Base-by-base conservation (phyloP, 1,140 invertebrate genomes). In the Procambarus virginalis region DNA sequence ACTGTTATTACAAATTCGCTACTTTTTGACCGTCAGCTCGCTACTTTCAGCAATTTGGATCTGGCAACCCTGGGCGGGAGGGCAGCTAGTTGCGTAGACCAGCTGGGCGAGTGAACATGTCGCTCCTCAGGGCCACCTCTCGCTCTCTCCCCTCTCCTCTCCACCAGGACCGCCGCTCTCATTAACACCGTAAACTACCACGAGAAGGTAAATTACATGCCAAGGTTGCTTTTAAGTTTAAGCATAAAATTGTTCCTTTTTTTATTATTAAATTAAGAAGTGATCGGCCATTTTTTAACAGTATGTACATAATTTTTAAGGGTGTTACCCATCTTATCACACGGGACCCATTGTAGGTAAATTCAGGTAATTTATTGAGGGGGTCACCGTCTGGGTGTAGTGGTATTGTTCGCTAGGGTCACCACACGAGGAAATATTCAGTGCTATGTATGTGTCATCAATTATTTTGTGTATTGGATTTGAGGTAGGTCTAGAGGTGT, bases 111-210 rank as follows among this genome's bases (percentile, higher is more conserved):
- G 34, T 34, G 0, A 34, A 34, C 34, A 79, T 79, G 77, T 48
- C 77, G 2, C 77, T 79, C 4, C 48, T 22, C 49, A 45, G 77
- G 8, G 48, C 77, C 12, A 48, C 55, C 14, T 79, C 77, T 2
- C 77, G 77, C 4, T 79, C 77, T 22, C 77, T 79, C 20, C 20
- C 77, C 77, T 55, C 55, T 17, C 45, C 55, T 17, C 77, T 51
- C 14, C 4, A 9, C 4, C 77, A 51, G 12, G 77, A n/a, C 48
- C 20, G 14, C 10, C 14, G 48, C 45, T 51, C 22, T 46, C 73
- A 22, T 51, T 51, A 17, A 45, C 5, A 17, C 45, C 3, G 77
- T 48, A n/a, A 20, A 49, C 77, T 79, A 79, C 77, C 77, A 79
- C 46, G 77, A 79, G n/a, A 79, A 79, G 77, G 77, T 79, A 9